Conservation (phyloP, 2,888 invertebrate genomes). For the Lysandra coridon region DNA sequence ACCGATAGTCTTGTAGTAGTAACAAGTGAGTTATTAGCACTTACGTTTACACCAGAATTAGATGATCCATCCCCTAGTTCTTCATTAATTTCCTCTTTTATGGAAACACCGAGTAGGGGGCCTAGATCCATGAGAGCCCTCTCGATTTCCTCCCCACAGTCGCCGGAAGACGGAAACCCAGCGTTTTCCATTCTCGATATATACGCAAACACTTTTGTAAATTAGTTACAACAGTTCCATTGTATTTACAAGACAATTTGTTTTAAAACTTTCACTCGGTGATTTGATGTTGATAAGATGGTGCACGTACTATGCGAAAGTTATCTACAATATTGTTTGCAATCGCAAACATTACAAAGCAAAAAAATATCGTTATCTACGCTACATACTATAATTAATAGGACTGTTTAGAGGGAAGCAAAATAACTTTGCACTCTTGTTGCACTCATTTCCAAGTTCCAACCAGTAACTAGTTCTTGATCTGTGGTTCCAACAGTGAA, state of each 20-base stretch:
- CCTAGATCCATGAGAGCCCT: conserved; percentile 74
- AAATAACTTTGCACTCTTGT: background rate
- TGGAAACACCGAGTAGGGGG: conserved; percentile 68
- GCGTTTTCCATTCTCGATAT: conserved; percentile 63
- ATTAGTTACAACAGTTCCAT: background rate
- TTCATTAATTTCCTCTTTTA: conserved; percentile 72
- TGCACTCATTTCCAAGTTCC: background rate
- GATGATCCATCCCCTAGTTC: conserved; percentile 54
- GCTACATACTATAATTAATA: background rate
- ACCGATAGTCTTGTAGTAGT: background rate
- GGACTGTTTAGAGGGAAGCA: background rate
- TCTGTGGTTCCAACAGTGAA: too few species aligned
- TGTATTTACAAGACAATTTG: conserved; percentile 41
- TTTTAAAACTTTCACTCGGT: conserved; percentile 65
- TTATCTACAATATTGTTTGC: conserved; percentile 40
- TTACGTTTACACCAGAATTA: conserved; percentile 54
- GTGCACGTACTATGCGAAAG: conserved; percentile 65
- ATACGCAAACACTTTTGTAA: background rate
- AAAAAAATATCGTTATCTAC: background rate
- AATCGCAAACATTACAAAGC: background rate
- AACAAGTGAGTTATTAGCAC: conserved; percentile 34
- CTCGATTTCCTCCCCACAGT: conserved; percentile 73
- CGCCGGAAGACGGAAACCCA: conserved; percentile 64
- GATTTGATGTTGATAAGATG: conserved; percentile 53
- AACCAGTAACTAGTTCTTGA: background rate